Evolutionary conservation across 1,140 invertebrate genomes (phyloP), one percentile per base, ranked within the genome.

Genomic region (Lucilia sericata): DNA sequence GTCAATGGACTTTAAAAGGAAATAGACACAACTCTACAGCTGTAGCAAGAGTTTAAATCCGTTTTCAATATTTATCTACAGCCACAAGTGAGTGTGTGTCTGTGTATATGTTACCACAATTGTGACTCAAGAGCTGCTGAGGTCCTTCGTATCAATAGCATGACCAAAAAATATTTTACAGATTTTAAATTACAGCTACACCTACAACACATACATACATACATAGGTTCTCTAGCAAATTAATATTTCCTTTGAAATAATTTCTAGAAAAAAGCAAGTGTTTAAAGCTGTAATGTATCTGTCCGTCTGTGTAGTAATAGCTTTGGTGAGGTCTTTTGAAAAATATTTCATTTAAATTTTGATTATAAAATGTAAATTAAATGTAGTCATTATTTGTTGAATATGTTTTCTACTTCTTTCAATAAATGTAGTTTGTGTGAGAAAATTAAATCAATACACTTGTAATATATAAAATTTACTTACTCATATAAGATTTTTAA

Each of bases 331-430:
- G n/a, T 21, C 19, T 25, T 21, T 19, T 19, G 21, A 21, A 70
- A 70, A 78, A 25, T n/a, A 49, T 80, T 80, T 80, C 76, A 80
- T 80, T 80, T 80, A 80, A 80, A 80, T 80, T 49, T 80, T 80
- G 76, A 80, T 80, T 80, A 80, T 80, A 49, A 25, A 80, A 80
- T 80, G 76, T 80, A 80, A 80, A 80, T 80, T 80, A 80, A 80
- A 80, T 51, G 76, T 19, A 34, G 65, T 70, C 65, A 70, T 42
- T 42, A 42, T 70, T 70, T 70, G 65, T 70, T 70, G 19, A 70
- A 70, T 70, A 30, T 30, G 25, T 30, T 30, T 30, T 30, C 25
- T 30, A 30, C 1, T 30, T 30, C 25, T 30, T 19, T 21, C 65
- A 21, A 55, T 55, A 55, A 51, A 51, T 51, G 49, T 51, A 60